These are phyloP conservation scores for Nannoperca australis DNA, from an alignment of 2,797 vertebrate genomes.

Conservation along the genomic window DNA sequence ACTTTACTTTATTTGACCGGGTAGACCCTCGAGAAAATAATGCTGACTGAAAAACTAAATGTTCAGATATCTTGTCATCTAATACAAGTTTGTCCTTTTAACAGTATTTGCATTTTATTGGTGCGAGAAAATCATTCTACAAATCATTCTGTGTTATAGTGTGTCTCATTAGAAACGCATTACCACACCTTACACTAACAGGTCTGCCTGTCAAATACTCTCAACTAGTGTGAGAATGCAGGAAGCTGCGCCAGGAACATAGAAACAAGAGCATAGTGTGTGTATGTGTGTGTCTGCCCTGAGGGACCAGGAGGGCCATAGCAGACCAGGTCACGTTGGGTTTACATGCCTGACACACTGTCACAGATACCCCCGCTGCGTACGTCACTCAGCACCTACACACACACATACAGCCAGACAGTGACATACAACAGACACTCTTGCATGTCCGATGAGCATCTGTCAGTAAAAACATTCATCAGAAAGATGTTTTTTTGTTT, in stretches of 20 bases:
- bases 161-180: conserved; percentile 18
- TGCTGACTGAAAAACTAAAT: not conserved
- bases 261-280: conserved; percentile 40
- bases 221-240: conserved; percentile 48
- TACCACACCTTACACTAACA: conserved; percentile 20
- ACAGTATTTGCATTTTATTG: not conserved
- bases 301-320: conserved; percentile 74
- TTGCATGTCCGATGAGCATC: conserved; percentile 40
- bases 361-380: conserved; percentile 89
- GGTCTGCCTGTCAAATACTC: conserved; percentile 23
- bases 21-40: not conserved
- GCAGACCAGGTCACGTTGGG: conserved; percentile 80
- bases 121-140: not conserved
- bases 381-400: conserved; percentile 78
- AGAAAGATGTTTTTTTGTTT: conserved; percentile 41
- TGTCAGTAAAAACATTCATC: conserved; percentile 44
- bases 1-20: not conserved
- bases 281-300: conserved; percentile 17
- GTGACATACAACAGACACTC: conserved; percentile 44
- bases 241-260: conserved; percentile 42
- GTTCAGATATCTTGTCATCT: not conserved
- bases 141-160: not conserved
- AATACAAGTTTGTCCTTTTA: not conserved
- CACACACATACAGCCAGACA: conserved; percentile 57
- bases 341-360: conserved; percentile 85